Evolutionary conservation across 2,113 vertebrate species (phyloP), one percentile per base, ranked within the genome.

Genomic region (Recurvirostra avosetta): DNA sequence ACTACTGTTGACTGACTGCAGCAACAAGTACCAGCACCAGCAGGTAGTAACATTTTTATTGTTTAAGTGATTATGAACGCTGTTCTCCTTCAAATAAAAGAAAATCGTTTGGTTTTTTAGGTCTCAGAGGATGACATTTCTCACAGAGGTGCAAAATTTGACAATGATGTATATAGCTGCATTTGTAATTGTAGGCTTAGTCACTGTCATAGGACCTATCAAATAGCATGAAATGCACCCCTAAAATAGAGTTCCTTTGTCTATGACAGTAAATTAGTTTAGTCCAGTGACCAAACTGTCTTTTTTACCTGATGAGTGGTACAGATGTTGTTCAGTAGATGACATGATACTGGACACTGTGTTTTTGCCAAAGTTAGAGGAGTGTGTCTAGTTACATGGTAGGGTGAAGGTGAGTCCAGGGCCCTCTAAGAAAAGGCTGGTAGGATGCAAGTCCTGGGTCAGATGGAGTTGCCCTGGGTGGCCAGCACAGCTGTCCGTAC

Each of bases 381-480:
- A 5, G 9, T 3, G 2, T 58, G 25, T 55, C 7, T 41, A 41
- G 10, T 50, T 67, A n/a, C 0, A 0, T 32, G 29, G 2, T 23
- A 63, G 27, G 53, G 8, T n/a, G 43, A 62, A n/a, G 26, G 22
- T 45, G 32, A 67, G 38, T 63, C 17, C 62, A 49, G 27, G 9
- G 8, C 3, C 1, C 19, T 5, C 15, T 67, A 21, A 41, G 56
- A 5, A 85, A 38, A 61, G 9, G 19, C 1, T 63, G 23, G 4
- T 58, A 29, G 40, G 21, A 18, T 58, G 25, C 14, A 43, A 65
- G 22, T 34, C 27, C 30, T 1, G 3, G 8, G 5, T 72, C 34
- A 63, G 50, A 20, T 53, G 36, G 34, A 36, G 11, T 30, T 58
- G 11, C 16, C 11, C 3, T 73, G 45, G 8, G 26, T 3, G 7